Conservation (phyloP, 2,113 vertebrate genomes). For the Chaetura pelagica region DNA sequence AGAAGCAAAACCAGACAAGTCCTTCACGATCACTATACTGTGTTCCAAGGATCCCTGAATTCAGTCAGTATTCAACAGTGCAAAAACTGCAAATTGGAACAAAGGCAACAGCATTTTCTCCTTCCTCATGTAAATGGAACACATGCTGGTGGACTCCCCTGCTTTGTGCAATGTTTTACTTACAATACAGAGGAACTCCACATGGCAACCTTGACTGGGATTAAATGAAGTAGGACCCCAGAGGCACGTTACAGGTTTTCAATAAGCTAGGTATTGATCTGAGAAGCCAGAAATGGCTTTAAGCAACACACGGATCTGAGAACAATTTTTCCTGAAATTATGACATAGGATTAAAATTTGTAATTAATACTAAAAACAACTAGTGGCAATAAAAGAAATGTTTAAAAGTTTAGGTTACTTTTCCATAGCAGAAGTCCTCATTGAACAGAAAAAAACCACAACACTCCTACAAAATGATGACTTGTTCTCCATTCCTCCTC, state of each 20-base stretch:
- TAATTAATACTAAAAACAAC: not conserved
- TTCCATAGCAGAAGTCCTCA: not conserved
- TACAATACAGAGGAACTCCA: slow-evolving; percentile 74
- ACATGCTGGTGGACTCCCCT: slow-evolving; percentile 67
- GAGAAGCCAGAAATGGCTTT: slow-evolving; percentile 71
- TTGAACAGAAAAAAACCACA: slow-evolving; percentile 6
- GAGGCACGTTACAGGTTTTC: slow-evolving; percentile 61
- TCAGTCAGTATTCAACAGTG: not conserved
- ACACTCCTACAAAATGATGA: not conserved
- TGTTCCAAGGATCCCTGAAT: slow-evolving; percentile 26
- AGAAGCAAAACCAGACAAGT: slow-evolving; percentile 2
- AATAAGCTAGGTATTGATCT: slow-evolving; percentile 64
- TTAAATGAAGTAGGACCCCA: slow-evolving; percentile 69
- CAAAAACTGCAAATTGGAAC: slow-evolving; percentile 28
- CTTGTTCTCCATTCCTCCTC: not conserved
- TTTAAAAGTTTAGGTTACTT: not conserved
- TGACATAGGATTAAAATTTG: slow-evolving; percentile 36
- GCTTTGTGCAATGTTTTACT: slow-evolving; percentile 59
- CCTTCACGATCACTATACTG: slow-evolving; percentile 19
- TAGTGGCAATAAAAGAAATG: not conserved
- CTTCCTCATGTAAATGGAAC: slow-evolving; percentile 44
- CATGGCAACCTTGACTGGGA: slow-evolving; percentile 69
- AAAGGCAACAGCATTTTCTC: slow-evolving; percentile 54
- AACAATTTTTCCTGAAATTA: slow-evolving; percentile 46
- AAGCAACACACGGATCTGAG: slow-evolving; percentile 37